Conservation (phyloP, 2,888 invertebrate species). For the Euproctis similis region DNA sequence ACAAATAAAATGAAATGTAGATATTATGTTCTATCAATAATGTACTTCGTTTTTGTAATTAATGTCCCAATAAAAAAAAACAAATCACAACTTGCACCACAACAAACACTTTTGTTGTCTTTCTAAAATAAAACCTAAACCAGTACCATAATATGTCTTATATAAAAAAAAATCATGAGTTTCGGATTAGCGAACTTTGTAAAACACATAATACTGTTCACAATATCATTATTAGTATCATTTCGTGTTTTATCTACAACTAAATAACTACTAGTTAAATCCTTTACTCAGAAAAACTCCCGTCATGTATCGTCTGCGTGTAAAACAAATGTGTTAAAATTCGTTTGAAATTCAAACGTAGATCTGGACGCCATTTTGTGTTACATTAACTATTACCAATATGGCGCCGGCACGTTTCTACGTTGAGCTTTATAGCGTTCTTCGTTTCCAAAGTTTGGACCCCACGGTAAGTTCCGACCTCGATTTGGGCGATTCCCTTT, state of each 20-base stretch:
- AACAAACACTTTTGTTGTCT: too few species aligned
- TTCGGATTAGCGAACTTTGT: too few species aligned
- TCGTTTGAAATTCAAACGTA: slow-evolving; percentile 21
- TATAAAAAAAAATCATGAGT: too few species aligned
- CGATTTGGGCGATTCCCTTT: slow-evolving; percentile 42
- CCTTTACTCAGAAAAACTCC: background rate
- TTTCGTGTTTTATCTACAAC: slow-evolving; percentile 1
- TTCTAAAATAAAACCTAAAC: too few species aligned
- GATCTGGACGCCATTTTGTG: slow-evolving; percentile 14
- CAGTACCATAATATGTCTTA: too few species aligned
- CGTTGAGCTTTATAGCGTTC: slow-evolving; percentile 60
- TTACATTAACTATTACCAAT: slow-evolving; percentile 43
- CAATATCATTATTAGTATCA: slow-evolving; percentile 1
- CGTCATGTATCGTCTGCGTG: slow-evolving; percentile 4
- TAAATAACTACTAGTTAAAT: background rate
- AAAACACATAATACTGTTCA: slow-evolving; percentile 2
- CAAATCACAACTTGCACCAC: too few species aligned
- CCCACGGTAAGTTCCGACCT: slow-evolving; percentile 59
- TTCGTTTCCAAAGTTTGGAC: slow-evolving; percentile 47
- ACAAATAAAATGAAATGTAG: too few species aligned
- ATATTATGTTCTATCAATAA: too few species aligned
- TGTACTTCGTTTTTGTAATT: too few species aligned
- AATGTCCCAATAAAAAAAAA: too few species aligned
- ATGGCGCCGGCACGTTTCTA: slow-evolving; percentile 55
- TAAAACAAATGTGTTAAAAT: slow-evolving; percentile 13